These are phyloP conservation scores for Esox lucius DNA, from an alignment of 2,797 vertebrate species.

Conservation along the genomic window DNA sequence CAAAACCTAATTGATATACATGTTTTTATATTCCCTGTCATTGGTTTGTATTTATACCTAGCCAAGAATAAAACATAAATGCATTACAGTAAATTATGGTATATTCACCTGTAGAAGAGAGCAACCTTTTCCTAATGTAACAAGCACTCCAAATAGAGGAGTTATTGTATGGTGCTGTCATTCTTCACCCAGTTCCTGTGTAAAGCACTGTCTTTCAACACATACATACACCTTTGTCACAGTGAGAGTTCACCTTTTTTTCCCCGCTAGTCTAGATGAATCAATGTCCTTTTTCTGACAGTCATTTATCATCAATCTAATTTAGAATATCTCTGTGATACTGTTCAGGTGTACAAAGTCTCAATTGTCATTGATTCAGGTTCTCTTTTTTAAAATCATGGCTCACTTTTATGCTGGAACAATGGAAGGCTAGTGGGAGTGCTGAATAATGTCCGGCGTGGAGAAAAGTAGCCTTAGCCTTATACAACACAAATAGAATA, in stretches of 20 bases:
- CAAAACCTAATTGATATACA: background rate
- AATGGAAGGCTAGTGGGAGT: background rate
- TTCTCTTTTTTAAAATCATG: background rate
- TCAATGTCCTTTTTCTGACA: background rate
- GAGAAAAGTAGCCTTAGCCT: background rate
- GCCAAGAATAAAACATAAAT: background rate
- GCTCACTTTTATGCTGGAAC: background rate
- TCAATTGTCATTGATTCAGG: background rate
- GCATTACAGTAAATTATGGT: background rate
- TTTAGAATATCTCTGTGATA: background rate
- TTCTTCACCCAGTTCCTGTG: background rate
- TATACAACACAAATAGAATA: background rate
- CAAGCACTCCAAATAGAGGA: background rate
- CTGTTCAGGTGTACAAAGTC: background rate
- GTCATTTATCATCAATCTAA: background rate
- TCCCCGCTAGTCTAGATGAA: background rate
- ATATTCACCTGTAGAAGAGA: background rate
- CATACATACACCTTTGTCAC: background rate
- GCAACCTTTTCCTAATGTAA: background rate
- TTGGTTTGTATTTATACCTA: background rate
- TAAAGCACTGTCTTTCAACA: background rate
- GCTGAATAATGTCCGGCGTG: background rate
- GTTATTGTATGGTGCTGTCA: background rate
- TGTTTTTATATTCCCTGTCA: background rate
- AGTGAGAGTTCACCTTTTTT: background rate